Percentiles rank a stretch among this genome's conserved stretches.
phyloP scores from a whole-genome alignment of 2,113 vertebrate genomes.

The Argyrosomus japonicus region DNA sequence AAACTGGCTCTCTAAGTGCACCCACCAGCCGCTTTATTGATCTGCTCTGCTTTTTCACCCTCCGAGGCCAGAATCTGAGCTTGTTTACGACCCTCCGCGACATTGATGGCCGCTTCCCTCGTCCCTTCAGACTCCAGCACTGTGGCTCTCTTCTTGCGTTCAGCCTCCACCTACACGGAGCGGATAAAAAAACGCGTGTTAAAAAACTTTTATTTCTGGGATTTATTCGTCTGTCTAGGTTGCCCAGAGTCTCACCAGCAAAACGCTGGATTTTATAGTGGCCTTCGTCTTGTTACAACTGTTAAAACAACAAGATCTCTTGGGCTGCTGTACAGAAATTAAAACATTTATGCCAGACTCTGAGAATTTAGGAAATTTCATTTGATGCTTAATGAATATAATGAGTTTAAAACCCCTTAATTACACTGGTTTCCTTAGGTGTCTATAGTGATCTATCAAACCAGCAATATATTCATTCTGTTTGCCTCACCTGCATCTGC shows the following conservation, averaged over 20 bases:
- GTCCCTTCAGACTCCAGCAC: constrained; percentile 96
- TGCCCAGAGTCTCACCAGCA: background rate
- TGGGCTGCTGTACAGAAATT: background rate
- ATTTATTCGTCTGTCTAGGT: background rate
- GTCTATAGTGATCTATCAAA: background rate
- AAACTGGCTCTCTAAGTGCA: background rate
- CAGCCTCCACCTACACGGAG: constrained; percentile 91
- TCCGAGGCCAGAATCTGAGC: constrained; percentile 96
- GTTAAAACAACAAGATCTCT: background rate
- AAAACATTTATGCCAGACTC: background rate
- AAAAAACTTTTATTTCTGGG: background rate
- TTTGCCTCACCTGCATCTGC: constrained; percentile 94
- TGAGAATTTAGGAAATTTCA: background rate
- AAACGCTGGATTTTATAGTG: background rate
- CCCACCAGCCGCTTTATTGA: constrained; percentile 94
- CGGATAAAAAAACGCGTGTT: background rate
- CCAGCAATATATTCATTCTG: background rate
- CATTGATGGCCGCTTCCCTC: constrained; percentile 92
- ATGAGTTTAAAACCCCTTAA: background rate
- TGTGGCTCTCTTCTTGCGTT: constrained; percentile 92
- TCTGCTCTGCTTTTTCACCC: constrained; percentile 91
- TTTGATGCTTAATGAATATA: background rate
- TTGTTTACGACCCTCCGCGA: constrained; percentile 94
- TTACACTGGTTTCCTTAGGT: too few species aligned
- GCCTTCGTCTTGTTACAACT: background rate